These are phyloP conservation scores for Siderastrea siderea DNA, from an alignment of 92 coral and sea anemone species.

Conservation along the genomic window DNA sequence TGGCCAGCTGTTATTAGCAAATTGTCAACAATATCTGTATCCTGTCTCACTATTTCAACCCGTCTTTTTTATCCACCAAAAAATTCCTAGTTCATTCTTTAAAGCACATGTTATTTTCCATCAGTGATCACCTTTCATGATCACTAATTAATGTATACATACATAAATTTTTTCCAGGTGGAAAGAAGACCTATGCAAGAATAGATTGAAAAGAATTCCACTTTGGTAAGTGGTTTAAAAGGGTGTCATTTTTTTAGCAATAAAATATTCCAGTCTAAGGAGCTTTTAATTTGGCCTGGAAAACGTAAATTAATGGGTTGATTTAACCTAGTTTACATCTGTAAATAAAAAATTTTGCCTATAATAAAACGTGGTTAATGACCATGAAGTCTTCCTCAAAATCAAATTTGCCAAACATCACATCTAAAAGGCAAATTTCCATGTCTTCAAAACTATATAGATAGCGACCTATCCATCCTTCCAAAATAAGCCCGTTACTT, in stretches of 20 bases:
- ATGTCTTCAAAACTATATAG: background rate
- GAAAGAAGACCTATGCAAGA: background rate
- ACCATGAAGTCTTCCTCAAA: background rate
- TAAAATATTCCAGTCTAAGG: background rate
- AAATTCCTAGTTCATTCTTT: too few relatives aligned
- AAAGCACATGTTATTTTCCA: too few relatives aligned
- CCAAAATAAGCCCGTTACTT: too few relatives aligned
- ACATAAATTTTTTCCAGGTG: too few relatives aligned
- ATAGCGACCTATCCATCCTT: too few relatives aligned
- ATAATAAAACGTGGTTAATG: background rate
- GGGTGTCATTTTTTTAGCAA: background rate
- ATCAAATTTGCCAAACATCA: conserved; percentile 1
- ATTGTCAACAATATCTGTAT: too few relatives aligned
- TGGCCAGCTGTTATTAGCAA: too few relatives aligned
- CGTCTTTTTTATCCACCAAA: too few relatives aligned
- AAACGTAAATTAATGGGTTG: background rate
- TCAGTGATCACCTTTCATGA: too few relatives aligned
- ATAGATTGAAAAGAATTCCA: background rate
- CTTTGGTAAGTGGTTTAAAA: background rate
- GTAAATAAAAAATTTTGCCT: conserved; percentile 8
- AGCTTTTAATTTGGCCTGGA: conserved; percentile 5
- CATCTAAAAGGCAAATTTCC: background rate
- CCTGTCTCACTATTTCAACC: too few relatives aligned
- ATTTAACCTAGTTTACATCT: conserved; percentile 7
- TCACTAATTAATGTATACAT: too few relatives aligned